Base-by-base conservation (phyloP, 2,797 vertebrate genomes). In the Petrocephalus sullivani region DNA sequence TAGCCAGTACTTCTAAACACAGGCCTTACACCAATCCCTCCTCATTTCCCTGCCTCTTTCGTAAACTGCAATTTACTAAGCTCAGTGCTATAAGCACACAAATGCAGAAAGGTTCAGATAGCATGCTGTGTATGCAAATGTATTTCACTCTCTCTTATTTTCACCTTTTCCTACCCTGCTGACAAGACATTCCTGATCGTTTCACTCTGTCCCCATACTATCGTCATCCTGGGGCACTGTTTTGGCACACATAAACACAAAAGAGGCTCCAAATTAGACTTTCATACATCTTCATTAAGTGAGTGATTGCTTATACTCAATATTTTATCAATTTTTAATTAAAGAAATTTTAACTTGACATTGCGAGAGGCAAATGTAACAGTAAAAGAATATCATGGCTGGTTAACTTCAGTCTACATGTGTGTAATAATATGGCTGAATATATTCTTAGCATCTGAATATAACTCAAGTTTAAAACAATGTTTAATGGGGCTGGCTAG, bases 61-160 rank as follows among this genome's bases (percentile, higher is more conserved):
- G 96, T 97, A 97, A 97, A 97, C 97, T 96, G 96, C 96, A 95
- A 96, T 95, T 95, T 97, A 96, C 96, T 95, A 97, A 97, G 95
- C 96, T 95, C 94, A 93, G 94, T 54, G 89, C 95, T 93, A 95
- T 96, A 98, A 97, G 97, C 95, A 96, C 96, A 96, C 96, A 96
- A 97, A 97, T 97, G 96, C 94, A 95, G 95, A 97, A 99, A 97
- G 96, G 97, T 97, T 96, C 93, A 94, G 95, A 94, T 93, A 96
- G 96, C 97, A 97, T 96, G 96, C 97, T 98, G 97, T 95, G 96
- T 97, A 98, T 97, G 97, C 96, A 98, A 98, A 99, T 99, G 95
- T 97, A 95, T 92, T 95, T 96, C 94, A 94, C 93, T 91, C 92
- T 95, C 92, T 92, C 89, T 96, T 94, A 95, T 96, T 96, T 96